phyloP scores from a whole-genome alignment of 2,888 invertebrate genomes.

The Ptilodon capucinus region DNA sequence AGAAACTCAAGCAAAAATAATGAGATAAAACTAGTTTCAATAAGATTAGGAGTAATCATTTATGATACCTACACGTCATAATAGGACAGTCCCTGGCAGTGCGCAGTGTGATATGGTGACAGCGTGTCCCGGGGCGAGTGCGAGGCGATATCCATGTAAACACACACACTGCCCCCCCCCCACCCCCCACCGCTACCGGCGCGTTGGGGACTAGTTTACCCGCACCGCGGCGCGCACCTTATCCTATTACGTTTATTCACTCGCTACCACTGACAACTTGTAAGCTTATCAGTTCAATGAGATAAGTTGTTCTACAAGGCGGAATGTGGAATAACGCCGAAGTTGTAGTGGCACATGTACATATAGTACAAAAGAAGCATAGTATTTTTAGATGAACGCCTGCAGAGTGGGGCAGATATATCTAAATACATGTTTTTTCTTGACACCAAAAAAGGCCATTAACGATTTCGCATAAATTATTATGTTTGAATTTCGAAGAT shows the following conservation, averaged over 20 bases:
- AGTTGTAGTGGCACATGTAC: background rate
- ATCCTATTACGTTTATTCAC: conserved; percentile 28
- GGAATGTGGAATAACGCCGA: background rate
- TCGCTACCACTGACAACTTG: conserved; percentile 16
- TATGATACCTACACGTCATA: background rate
- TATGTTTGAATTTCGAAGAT: no score
- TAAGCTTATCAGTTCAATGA: conserved; percentile 12
- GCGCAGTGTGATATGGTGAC: conserved; percentile 19
- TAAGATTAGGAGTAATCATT: no score
- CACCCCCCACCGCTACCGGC: background rate
- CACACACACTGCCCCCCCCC: background rate
- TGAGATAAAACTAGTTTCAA: no score
- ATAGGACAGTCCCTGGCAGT: background rate
- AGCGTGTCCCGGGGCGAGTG: conserved; percentile 30
- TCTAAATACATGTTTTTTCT: background rate
- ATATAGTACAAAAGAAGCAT: background rate
- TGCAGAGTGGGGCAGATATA: background rate
- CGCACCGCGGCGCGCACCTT: conserved; percentile 19
- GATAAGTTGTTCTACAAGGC: background rate
- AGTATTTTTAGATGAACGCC: background rate
- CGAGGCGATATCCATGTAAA: conserved; percentile 45
- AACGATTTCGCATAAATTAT: no score
- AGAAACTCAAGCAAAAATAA: no score
- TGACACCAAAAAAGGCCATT: no score
- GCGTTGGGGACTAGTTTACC: conserved; percentile 18